Evolutionary conservation across 2,888 invertebrate species (phyloP).

Genomic region (Ophioninae sp.): DNA sequence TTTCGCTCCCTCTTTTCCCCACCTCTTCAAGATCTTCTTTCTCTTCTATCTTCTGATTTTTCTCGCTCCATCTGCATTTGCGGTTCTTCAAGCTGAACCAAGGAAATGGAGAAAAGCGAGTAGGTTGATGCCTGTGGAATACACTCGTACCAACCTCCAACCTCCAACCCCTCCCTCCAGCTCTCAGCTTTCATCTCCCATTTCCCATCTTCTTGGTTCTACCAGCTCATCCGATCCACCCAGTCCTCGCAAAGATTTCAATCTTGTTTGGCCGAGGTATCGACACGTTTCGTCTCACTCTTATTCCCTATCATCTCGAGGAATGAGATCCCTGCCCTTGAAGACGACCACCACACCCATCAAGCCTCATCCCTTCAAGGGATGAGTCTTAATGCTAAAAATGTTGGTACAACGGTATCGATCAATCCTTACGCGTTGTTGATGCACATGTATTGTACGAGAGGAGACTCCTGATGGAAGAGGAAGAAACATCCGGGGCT

Average conservation of each 20-base stretch:
- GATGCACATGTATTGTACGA: constrained; percentile 17
- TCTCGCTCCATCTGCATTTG: constrained; percentile 51
- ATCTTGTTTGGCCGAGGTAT: constrained; percentile 74
- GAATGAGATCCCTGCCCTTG: constrained; percentile 54
- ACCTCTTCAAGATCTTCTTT: constrained; percentile 20
- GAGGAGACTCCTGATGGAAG: constrained; percentile 35
- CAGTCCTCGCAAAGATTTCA: constrained; percentile 74
- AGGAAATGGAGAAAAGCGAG: constrained; percentile 32
- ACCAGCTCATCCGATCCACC: constrained; percentile 70
- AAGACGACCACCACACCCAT: constrained; percentile 25
- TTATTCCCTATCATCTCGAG: constrained; percentile 60
- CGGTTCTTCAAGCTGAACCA: constrained; percentile 24
- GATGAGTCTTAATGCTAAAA: constrained; percentile 27
- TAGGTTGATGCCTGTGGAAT: constrained; percentile 46
- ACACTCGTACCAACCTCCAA: constrained; percentile 35
- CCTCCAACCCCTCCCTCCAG: constrained; percentile 30
- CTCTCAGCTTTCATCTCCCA: constrained; percentile 69
- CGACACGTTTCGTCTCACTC: constrained; percentile 69
- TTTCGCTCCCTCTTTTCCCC: constrained; percentile 25
- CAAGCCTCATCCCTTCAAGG: neutral
- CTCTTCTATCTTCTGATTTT: constrained; percentile 23
- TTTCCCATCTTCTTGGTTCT: constrained; percentile 67
- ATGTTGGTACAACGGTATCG: constrained; percentile 44
- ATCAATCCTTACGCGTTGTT: constrained; percentile 40
- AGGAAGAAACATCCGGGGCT: constrained; percentile 63